A percentile compares a stretch with the other conserved stretches of the same genome.
Conservation (phyloP, 2,797 vertebrate species). For the Octomys mimax region DNA sequence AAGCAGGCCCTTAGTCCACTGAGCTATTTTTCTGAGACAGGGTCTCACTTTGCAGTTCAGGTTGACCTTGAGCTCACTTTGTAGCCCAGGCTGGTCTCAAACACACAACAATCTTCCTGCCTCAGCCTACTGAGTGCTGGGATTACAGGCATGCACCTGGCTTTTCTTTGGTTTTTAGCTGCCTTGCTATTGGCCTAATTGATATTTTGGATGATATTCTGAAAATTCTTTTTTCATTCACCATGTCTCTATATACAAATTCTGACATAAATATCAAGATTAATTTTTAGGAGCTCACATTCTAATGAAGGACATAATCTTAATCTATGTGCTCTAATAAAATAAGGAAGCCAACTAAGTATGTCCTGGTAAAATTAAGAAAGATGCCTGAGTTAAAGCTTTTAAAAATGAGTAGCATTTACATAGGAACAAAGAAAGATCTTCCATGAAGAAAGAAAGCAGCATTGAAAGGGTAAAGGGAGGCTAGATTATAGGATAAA, state of each 20-base stretch:
- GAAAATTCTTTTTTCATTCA: background rate
- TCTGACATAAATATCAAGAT: background rate
- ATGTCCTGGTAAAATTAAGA: background rate
- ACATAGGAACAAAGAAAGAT: background rate
- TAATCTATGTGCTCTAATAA: background rate
- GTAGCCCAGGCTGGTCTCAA: too few species aligned
- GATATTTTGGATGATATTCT: background rate
- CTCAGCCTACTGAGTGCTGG: too few species aligned
- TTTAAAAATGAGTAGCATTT: background rate
- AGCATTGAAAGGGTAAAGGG: background rate
- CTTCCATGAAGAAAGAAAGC: background rate
- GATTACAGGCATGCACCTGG: too few species aligned
- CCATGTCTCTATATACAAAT: background rate
- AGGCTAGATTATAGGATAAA: background rate
- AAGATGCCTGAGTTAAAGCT: background rate
- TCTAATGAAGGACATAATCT: background rate
- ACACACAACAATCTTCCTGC: too few species aligned
- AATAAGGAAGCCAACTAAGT: constrained; percentile 2
- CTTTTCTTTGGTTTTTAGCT: constrained; percentile 1
- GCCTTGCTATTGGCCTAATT: background rate
- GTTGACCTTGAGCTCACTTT: too few species aligned
- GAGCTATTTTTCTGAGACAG: too few species aligned
- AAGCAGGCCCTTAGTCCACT: too few species aligned
- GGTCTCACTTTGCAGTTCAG: too few species aligned
- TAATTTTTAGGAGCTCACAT: background rate